Evolutionary conservation across 2,113 vertebrate species (phyloP).

Genomic region (Agelaius phoeniceus): DNA sequence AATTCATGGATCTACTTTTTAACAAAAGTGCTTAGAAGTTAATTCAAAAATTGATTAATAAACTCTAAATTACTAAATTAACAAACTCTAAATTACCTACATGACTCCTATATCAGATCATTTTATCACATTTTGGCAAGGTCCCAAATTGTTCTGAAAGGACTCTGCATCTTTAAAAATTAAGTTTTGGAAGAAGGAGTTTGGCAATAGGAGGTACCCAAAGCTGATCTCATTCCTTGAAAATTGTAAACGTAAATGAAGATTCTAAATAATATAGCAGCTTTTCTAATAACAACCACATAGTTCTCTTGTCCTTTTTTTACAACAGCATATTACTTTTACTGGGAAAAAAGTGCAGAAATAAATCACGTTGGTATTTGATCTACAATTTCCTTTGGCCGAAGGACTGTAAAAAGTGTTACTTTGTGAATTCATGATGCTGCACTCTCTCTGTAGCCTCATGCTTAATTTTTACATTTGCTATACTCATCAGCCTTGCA

Average conservation of each 20-base stretch:
- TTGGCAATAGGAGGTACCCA: not conserved
- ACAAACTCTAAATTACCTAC: not conserved
- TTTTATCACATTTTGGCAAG: not conserved
- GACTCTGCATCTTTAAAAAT: not conserved
- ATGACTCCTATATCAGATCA: not conserved
- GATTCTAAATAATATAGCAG: not conserved
- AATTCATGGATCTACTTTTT: not conserved
- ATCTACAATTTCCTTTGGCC: not conserved
- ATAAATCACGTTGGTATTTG: not conserved
- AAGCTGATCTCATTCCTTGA: not conserved
- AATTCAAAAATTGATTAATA: not conserved
- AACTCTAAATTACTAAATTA: not conserved
- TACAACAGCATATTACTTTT: not conserved
- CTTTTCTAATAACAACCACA: not conserved
- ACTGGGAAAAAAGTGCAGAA: not conserved
- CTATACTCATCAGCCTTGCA: not conserved
- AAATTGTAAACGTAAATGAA: not conserved
- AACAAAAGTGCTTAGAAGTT: not conserved
- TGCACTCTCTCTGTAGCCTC: not conserved
- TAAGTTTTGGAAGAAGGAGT: not conserved
- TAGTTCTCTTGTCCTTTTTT: not conserved
- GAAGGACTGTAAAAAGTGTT: not conserved
- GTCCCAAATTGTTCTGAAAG: accelerated
- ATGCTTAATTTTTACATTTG: not conserved
- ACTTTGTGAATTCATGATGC: not conserved